Evolutionary conservation across 2,888 invertebrate species (phyloP).

Genomic region (Andrena camellia): DNA sequence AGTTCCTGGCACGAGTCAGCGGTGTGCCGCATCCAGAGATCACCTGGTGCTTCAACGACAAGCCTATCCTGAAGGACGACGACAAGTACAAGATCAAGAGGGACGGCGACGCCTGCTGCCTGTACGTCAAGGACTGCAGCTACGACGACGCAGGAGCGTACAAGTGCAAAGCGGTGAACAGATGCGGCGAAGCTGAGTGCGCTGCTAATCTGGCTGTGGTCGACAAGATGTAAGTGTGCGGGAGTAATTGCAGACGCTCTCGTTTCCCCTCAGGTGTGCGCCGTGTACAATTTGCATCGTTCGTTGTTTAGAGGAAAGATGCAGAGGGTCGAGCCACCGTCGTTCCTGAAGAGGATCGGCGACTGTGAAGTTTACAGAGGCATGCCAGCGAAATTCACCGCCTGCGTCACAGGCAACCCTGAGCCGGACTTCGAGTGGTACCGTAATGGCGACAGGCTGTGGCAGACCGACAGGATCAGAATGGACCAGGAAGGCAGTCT

Average conservation of each 20-base stretch:
- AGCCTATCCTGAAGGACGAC: conserved; percentile 88
- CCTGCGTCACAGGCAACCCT: conserved; percentile 94
- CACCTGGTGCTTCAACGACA: conserved; percentile 94
- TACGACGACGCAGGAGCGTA: conserved; percentile 91
- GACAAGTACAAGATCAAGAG: conserved; percentile 91
- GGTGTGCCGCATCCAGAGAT: conserved; percentile 95
- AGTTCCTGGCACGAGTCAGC: conserved; percentile 92
- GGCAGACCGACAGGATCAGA: conserved; percentile 92
- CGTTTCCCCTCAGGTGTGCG: neutral
- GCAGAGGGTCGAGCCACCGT: conserved; percentile 93
- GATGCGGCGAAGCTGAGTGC: conserved; percentile 92
- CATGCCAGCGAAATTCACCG: conserved; percentile 97
- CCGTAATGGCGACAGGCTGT: conserved; percentile 91
- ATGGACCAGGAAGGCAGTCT: conserved; percentile 94
- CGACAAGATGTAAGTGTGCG: conserved; percentile 91
- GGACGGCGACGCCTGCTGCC: conserved; percentile 92
- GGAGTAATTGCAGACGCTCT: neutral
- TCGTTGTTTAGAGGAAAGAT: conserved; percentile 88
- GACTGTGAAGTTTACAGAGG: conserved; percentile 95
- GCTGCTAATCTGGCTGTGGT: conserved; percentile 92
- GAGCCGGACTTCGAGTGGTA: conserved; percentile 96
- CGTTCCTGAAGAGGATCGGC: conserved; percentile 95
- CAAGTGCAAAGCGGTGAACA: conserved; percentile 92
- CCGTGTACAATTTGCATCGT: neutral
- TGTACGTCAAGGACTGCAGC: conserved; percentile 90